Base-by-base conservation (phyloP, 2,888 invertebrate species). In the Lasioglossum leucozonium region DNA sequence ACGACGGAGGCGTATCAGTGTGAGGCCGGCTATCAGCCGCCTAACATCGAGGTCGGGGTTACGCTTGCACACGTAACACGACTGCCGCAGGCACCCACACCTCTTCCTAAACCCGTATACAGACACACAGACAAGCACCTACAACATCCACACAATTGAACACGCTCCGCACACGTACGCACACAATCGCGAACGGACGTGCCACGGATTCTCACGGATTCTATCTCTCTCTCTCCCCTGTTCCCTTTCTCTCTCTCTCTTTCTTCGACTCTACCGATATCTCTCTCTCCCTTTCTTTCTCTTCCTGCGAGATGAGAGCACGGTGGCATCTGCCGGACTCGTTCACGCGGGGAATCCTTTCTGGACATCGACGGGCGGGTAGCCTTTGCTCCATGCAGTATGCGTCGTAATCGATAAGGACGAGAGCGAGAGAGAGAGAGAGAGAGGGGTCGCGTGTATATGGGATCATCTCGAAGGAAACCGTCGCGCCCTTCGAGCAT, bases 11-110 rank as follows among this genome's bases (percentile, higher is more conserved):
- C 81, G 85, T 88, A 91, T 87, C 94, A 94, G 95, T 95, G 93
- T 92, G 94, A 94, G 94, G 94, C 94, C 94, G 94, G 94, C 94
- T 93, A 92, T 93, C 92, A 93, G 94, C 94, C 93, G 94, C 93
- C 94, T 91, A 94, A 93, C 94, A 92, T 94, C 94, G 92, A 92
- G 89, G 90, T 93, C 90, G 91, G 91, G 88, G 87, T 91, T 92
- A 90, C 89, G 87, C 86, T 90, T 90, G 79, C 71, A 82, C 77
- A 90, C 87, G 90, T 89, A 90, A 90, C 88, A 87, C 90, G 91
- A 87, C 90, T 89, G 82, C 87, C 83, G 87, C 87, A 87, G 83
- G 80, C 87, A 87, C 82, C 79, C 84, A 81, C 77, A 77, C 79
- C 75, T 34, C 34, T 10, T 37, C 65, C 77, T 62, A 74, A 62